Evolutionary conservation across 2,113 vertebrate genomes (phyloP).

Genomic region (Pseudolaguvia tuberculata): DNA sequence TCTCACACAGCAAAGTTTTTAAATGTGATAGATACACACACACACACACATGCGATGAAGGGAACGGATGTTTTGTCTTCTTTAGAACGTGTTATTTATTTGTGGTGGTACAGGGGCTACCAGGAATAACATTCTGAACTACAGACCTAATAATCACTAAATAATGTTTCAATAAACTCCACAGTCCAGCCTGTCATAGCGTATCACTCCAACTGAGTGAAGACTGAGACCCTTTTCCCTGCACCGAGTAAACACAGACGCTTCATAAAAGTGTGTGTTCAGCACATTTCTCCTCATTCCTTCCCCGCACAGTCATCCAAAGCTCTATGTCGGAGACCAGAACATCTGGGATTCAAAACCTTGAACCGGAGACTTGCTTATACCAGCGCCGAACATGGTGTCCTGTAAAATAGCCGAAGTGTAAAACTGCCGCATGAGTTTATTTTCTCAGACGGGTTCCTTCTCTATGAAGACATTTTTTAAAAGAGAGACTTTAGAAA

Average conservation of each 20-base stretch:
- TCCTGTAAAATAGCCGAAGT: not conserved
- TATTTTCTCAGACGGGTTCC: not conserved
- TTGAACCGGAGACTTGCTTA: not conserved
- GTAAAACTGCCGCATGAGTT: not conserved
- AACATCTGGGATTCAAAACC: conserved; percentile 5
- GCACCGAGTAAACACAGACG: not conserved
- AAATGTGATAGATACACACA: too few species aligned
- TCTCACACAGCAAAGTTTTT: too few species aligned
- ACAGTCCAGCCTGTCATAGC: not conserved
- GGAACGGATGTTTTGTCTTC: too few species aligned
- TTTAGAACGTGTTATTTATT: too few species aligned
- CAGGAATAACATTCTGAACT: too few species aligned
- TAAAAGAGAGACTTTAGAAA: not conserved
- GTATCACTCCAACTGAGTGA: not conserved
- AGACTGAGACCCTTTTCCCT: not conserved
- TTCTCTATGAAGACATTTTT: not conserved
- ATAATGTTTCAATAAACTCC: too few species aligned
- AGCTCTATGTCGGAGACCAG: not conserved
- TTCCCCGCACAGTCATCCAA: conserved; percentile 5
- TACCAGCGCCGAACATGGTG: not conserved
- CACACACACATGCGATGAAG: too few species aligned
- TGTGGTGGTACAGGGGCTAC: too few species aligned
- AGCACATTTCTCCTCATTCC: conserved; percentile 27
- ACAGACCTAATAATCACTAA: not conserved
- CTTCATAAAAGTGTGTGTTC: conserved; percentile 18